Evolutionary conservation across 2,797 vertebrate genomes (phyloP), one percentile per base, ranked within the genome.

Genomic region (Acomys russatus): DNA sequence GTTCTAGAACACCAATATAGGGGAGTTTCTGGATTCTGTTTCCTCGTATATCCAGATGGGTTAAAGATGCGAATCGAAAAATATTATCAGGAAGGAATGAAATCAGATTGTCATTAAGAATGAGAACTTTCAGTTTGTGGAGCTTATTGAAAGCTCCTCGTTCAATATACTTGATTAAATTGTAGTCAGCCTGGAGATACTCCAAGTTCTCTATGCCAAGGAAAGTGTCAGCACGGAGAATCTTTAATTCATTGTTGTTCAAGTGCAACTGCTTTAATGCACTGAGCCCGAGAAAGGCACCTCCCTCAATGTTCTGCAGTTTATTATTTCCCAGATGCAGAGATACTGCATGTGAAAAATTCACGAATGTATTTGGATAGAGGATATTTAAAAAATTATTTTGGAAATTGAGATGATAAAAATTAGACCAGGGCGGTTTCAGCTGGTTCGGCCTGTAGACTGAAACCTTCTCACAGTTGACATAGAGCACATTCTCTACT

Each of bases 141-240:
- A 99, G 99, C 99, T 99, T 99, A 98, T 99, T 99, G 98, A 99
- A 99, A 95, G 99, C 99, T 98, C 99, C 99, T 80, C 99, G 99
- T 98, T 99, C 99, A 96, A 99, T 99, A 99, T 99, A 99, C 98
- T 99, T 99, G 98, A 99, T 99, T 99, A 99, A 99, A 99, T 99
- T 99, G 99, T 99, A 99, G 99, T 99, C 99, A 95, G 99, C 99
- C 98, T 99, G 99, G 98, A 99, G 99, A 98, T 99, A 99, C 98
- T 99, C 99, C 99, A 99, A 99, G 99, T 99, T 99, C 98, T 99
- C 99, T 96, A 99, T 99, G 96, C 99, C 99, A 98, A 99, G 98
- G 98, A 99, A 99, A 98, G 99, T 99, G 99, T 99, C 99, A 79
- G 99, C 99, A 92, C 99, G 99, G 96, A 99, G 99, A 97, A 99